Conservation (phyloP, 2,888 invertebrate genomes). For the Chymomyza amoena region DNA sequence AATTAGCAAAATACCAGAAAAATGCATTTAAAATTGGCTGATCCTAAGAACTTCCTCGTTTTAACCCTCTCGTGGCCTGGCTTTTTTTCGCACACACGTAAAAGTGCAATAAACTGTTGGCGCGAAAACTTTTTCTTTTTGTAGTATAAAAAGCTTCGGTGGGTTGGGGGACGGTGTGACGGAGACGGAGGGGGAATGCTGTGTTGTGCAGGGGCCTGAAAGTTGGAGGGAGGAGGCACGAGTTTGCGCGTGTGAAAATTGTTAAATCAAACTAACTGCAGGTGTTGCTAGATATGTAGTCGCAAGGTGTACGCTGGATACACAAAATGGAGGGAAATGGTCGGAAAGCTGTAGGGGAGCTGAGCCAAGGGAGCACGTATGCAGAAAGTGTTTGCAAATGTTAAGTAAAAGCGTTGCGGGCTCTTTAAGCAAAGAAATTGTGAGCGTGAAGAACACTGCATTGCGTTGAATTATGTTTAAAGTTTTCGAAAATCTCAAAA, state of each 20-base stretch:
- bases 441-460: background rate
- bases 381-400: constrained; percentile 7
- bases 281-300: constrained; percentile 35
- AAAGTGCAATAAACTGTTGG: constrained; percentile 62
- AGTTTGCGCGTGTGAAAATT: constrained; percentile 53
- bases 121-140: constrained; percentile 52
- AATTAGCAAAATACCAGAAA: constrained; percentile 58
- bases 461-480: background rate
- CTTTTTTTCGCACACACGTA: constrained; percentile 42
- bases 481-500: constrained; percentile 16
- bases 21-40: constrained; percentile 56
- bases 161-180: background rate
- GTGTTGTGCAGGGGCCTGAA: background rate
- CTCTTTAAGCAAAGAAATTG: constrained; percentile 23
- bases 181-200: background rate
- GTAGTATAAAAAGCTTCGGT: background rate
- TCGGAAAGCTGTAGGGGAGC: background rate
- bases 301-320: constrained; percentile 5
- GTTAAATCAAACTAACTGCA: constrained; percentile 55
- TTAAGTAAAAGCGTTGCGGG: constrained; percentile 24
- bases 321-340: constrained; percentile 31
- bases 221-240: constrained; percentile 10
- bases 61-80: background rate
- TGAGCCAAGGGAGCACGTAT: background rate
- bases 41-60: constrained; percentile 16